Percentiles rank a stretch among this genome's conserved stretches.
Conservation (phyloP, 2,113 vertebrate genomes). For the Trematocara unimaculatum region DNA sequence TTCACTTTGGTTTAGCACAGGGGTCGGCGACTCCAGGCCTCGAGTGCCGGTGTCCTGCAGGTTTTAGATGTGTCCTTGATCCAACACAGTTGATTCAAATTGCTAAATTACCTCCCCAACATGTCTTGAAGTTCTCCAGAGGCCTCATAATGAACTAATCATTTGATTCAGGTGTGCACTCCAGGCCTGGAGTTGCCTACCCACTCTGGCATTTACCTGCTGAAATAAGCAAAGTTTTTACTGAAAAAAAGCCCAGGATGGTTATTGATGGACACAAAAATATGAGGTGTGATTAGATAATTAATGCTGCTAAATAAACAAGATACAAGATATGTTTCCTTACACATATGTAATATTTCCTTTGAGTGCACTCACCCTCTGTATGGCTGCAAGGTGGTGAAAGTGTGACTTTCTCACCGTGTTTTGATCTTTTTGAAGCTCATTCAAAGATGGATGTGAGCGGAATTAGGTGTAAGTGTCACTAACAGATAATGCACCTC, state of each 20-base stretch:
- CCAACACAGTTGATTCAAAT: fast-evolving
- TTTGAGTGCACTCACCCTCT: neutral
- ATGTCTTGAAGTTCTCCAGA: neutral
- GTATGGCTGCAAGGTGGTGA: fast-evolving
- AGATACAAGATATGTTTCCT: neutral
- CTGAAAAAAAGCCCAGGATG: fast-evolving
- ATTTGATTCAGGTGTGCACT: fast-evolving
- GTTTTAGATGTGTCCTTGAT: neutral
- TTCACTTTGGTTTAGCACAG: neutral
- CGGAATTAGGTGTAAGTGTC: fast-evolving
- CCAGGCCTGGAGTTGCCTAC: fast-evolving
- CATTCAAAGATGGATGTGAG: neutral
- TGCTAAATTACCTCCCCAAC: neutral
- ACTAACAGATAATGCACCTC: fast-evolving
- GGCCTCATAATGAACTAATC: neutral
- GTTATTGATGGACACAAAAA: neutral
- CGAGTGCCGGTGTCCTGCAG: neutral
- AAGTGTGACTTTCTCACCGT: neutral
- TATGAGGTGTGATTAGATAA: neutral
- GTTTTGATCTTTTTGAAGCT: neutral
- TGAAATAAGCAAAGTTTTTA: neutral
- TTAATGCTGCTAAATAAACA: neutral
- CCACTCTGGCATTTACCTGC: neutral
- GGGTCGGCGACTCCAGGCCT: fast-evolving
- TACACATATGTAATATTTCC: neutral